Base-by-base conservation (phyloP, 2,888 invertebrate genomes). In the Dinocampus coccinellae region DNA sequence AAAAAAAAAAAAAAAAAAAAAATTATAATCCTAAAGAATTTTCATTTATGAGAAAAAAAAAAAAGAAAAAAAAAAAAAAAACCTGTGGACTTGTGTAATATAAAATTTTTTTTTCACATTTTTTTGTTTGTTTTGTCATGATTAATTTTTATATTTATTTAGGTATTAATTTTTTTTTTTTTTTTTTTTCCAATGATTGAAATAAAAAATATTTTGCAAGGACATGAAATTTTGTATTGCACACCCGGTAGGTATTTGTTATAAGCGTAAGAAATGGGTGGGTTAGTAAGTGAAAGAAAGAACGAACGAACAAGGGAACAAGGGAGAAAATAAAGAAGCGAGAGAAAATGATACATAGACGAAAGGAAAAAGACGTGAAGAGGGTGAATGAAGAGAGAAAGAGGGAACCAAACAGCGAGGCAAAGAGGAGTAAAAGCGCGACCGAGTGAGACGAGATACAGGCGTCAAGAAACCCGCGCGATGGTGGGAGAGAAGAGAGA, bases 211-310 rank as follows among this genome's bases (percentile, higher is more conserved):
- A 64, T 61, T n/a, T 20, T 11, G 3, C 22, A n/a, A 66, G 26
- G 11, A 16, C 39, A 36, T 65, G 33, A 24, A n/a, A 39, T 13
- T 16, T 29, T 3, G 39, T 39, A 10, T 70, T 55, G 47, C 69
- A 58, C 75, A 75, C 70, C 75, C 77, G 75, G 69, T 76, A 75
- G 70, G 73, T 70, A 24, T 67, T 72, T n/a, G n/a, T n/a, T 68
- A 62, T 67, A 80, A 84, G 81, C 84, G 81, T 80, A 83, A 85
- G 83, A 84, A 84, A 85, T 83, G 83, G 82, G 81, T 82, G 83
- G 82, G 81, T 83, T 82, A 80, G 81, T 39, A 39, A 26, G 57
- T 13, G 36, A 80, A 81, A 81, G 81, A 55, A 34, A 62, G 69
- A 65, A 57, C 62, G 72, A 74, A 53, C 33, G 66, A 67, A 71